These are phyloP conservation scores for Hyposmocoma kahamanoa DNA, from an alignment of 1,140 invertebrate species.

Conservation along the genomic window DNA sequence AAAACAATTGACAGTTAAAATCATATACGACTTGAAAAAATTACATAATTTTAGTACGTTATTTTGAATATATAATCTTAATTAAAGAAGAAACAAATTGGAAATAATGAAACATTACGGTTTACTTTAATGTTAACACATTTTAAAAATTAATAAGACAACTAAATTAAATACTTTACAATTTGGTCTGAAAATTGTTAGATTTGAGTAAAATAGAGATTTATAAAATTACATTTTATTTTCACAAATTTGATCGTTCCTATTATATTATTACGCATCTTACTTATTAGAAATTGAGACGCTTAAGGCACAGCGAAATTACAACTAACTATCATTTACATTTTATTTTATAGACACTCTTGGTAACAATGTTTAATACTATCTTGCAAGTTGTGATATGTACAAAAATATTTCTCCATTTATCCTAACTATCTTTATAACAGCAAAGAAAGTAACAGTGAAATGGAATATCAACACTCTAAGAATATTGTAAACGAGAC, in stretches of 20 bases:
- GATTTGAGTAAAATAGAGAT: conserved; percentile 44
- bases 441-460: not conserved
- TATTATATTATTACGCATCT: conserved; percentile 40
- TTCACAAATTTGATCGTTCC: conserved; percentile 56
- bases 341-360: conserved; percentile 50
- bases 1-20: no score
- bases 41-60: no score
- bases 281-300: conserved; percentile 67
- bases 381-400: conserved; percentile 67
- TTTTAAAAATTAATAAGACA: no score
- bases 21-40: no score
- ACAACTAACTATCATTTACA: conserved; percentile 54
- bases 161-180: conserved; percentile 5
- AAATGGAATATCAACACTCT: not conserved
- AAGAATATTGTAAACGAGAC: not conserved
- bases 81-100: no score
- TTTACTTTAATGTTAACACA: no score
- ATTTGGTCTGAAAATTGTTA: conserved; percentile 40
- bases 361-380: conserved; percentile 58
- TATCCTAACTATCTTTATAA: conserved; percentile 24
- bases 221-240: conserved; percentile 50
- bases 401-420: conserved; percentile 68
- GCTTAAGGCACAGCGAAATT: conserved; percentile 70
- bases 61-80: no score
- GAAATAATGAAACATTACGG: no score